Base-by-base conservation (phyloP, 2,797 vertebrate genomes). In the Numenius phaeopus region DNA sequence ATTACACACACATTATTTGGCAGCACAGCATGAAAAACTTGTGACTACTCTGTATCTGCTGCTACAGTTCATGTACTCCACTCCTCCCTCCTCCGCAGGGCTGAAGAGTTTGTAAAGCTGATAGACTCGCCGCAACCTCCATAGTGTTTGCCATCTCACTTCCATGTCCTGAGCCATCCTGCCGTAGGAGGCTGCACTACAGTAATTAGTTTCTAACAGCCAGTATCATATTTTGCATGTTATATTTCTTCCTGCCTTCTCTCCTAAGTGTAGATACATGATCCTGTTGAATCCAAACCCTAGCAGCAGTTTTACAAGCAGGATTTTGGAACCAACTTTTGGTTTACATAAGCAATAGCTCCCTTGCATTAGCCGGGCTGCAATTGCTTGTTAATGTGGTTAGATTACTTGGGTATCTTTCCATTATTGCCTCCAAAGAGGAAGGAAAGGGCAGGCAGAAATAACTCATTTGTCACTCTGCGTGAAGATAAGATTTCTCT, bases 361-460 rank as follows among this genome's bases (percentile, higher is more conserved):
- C 49, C 23, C 37, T 50, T 65, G 80, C 73, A 49, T 50, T 70
- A 82, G 52, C 69, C 40, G 39, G 5, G 27, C 57, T 96, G 89
- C 64, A 96, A 82, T 17, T 89, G 86, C 90, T 90, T 70, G 59
- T 77, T 95, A 50, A 20, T 85, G 94, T 75, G 92, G 90, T 95
- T 85, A 94, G 67, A 95, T 92, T 75, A 70, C 59, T 77, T 21
- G 78, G 81, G 32, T 92, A 93, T 80, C 67, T 89, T 90, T 89
- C 90, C 93, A 91, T 75, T 96, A 97, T 92, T 96, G 92, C 92
- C 83, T 93, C 78, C 90, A 95, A 87, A 95, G 78, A 97, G 92
- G 95, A 97, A 96, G 86, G 92, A 96, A 97, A 94, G 90, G 88
- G 92, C 77, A 87, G 54, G 92, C 93, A 97, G 86, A 95, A 96